Percentiles rank a stretch among this genome's conserved stretches.
Conservation (phyloP, 2,888 invertebrate genomes). For the Pyrochroa serraticornis region DNA sequence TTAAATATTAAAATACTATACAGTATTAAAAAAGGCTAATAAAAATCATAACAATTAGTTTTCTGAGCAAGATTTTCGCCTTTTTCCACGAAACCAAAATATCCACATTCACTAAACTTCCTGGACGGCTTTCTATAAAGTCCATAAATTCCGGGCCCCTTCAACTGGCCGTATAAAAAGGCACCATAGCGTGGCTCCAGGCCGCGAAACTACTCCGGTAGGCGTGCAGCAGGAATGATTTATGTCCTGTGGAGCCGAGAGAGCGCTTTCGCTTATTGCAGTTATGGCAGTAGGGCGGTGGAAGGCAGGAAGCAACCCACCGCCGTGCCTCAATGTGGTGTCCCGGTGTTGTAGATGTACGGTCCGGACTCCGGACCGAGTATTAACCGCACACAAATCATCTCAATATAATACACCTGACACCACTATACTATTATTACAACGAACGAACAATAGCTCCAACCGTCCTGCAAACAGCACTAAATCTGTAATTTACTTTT, state of each 20-base stretch:
- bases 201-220: constrained; percentile 20
- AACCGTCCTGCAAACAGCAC: too few relatives aligned
- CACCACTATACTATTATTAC: constrained; percentile 2
- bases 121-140: too few relatives aligned
- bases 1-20: too few relatives aligned
- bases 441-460: neutral
- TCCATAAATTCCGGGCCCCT: too few relatives aligned
- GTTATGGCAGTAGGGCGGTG: constrained; percentile 1
- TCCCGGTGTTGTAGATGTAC: neutral
- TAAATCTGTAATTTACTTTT: too few relatives aligned
- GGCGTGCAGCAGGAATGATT: constrained; percentile 24
- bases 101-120: too few relatives aligned
- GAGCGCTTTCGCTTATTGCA: constrained; percentile 26
- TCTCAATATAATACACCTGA: constrained; percentile 6
- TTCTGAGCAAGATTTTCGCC: too few relatives aligned
- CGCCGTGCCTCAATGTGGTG: neutral
- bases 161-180: too few relatives aligned
- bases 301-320: constrained; percentile 8
- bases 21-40: too few relatives aligned
- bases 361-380: neutral
- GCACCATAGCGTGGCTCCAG: neutral
- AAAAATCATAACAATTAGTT: too few relatives aligned
- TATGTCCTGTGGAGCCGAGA: constrained; percentile 20
- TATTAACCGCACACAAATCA: constrained; percentile 3
- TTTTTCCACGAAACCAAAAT: too few relatives aligned